Percentiles rank a stretch among this genome's conserved stretches.
These are phyloP conservation scores for Nycticryphes semicollaris DNA, from an alignment of 2,113 vertebrate species.

Conservation along the genomic window DNA sequence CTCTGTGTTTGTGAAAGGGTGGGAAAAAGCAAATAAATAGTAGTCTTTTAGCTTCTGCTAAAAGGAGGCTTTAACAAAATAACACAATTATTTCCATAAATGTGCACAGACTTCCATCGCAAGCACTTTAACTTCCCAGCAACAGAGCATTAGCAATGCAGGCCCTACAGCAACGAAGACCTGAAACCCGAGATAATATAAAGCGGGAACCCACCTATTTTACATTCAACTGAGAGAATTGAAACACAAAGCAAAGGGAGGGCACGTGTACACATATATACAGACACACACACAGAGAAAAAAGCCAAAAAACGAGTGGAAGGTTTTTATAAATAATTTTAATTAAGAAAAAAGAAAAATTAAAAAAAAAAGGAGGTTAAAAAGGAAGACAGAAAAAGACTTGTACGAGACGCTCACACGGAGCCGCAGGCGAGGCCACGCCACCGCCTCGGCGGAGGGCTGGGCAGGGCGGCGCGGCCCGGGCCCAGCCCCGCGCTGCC, in stretches of 20 bases:
- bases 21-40: conserved; percentile 59
- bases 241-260: neutral
- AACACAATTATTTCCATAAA: conserved; percentile 20
- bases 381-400: neutral
- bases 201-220: neutral
- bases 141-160: neutral
- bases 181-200: neutral
- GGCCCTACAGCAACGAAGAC: neutral
- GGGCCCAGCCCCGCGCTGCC: neutral
- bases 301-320: neutral
- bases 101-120: neutral
- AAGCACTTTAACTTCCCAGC: neutral
- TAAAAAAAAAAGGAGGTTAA: too few species aligned
- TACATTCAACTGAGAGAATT: neutral
- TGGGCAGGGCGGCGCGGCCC: neutral
- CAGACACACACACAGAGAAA: neutral
- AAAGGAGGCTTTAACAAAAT: conserved; percentile 53
- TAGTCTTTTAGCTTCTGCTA: conserved; percentile 39
- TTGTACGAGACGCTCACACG: neutral
- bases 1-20: conserved; percentile 33
- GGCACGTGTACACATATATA: accelerated
- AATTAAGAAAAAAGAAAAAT: neutral
- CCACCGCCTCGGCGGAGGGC: neutral
- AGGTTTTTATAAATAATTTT: neutral
- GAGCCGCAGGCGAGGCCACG: neutral